Evolutionary conservation across 2,888 invertebrate genomes (phyloP).

Genomic region (Panopea generosa): DNA sequence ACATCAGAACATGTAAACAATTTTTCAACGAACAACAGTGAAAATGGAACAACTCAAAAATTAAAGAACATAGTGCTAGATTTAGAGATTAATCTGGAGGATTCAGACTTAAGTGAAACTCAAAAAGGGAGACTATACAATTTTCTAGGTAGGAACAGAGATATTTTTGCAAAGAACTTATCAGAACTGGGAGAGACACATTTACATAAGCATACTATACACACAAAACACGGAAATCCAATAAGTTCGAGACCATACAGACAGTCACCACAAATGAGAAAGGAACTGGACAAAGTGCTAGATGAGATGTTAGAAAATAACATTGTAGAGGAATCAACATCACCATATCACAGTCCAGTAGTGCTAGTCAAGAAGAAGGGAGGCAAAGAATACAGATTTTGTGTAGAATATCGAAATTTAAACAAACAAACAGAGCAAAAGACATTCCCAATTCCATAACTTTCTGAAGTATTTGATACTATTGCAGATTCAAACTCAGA

Average conservation of each 20-base stretch:
- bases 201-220: conserved; percentile 23
- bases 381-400: conserved; percentile 29
- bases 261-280: conserved; percentile 20
- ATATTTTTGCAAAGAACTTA: conserved; percentile 29
- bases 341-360: conserved; percentile 24
- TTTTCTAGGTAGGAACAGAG: conserved; percentile 13
- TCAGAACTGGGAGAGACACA: conserved; percentile 30
- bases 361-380: conserved; percentile 43
- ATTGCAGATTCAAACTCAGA: conserved; percentile 36
- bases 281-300: conserved; percentile 21
- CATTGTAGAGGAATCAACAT: conserved; percentile 27
- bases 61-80: conserved; percentile 8
- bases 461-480: conserved; percentile 39
- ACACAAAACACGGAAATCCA: conserved; percentile 26
- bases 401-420: conserved; percentile 25
- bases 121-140: background rate
- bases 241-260: conserved; percentile 26
- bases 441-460: conserved; percentile 29
- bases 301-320: conserved; percentile 15
- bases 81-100: too few relatives aligned
- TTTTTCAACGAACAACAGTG: conserved; percentile 9
- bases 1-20: background rate
- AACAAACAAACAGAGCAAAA: conserved; percentile 34
- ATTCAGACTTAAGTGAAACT: background rate
- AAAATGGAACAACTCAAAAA: background rate